Conservation (phyloP, 2,113 vertebrate genomes). For the Gasterosteus nipponicus region DNA sequence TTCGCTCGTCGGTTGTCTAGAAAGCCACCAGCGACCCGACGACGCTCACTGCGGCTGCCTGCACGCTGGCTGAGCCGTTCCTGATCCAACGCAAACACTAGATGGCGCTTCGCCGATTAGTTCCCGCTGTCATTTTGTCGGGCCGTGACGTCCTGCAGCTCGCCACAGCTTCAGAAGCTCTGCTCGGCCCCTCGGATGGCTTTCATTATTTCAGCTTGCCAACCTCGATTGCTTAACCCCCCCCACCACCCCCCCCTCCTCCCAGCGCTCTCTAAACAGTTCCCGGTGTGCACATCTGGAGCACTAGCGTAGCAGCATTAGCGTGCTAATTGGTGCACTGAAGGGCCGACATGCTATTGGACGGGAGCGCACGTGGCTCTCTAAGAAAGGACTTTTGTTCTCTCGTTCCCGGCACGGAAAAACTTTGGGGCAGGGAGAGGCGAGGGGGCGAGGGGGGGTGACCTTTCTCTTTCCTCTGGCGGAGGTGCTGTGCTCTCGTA, state of each 20-base stretch:
- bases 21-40: background rate
- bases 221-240: slow-evolving; percentile 37
- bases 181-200: slow-evolving; percentile 32
- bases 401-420: slow-evolving; percentile 72
- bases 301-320: slow-evolving; percentile 23
- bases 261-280: slow-evolving; percentile 49
- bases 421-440: slow-evolving; percentile 56
- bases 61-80: too few species aligned
- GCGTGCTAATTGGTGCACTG: slow-evolving; percentile 69
- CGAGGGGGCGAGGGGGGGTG: slow-evolving; percentile 44
- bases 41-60: too few species aligned
- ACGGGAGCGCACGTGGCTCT: slow-evolving; percentile 58
- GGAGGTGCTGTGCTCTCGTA: background rate
- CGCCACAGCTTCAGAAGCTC: slow-evolving; percentile 23
- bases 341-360: slow-evolving; percentile 50
- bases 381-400: slow-evolving; percentile 82
- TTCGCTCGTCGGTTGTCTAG: too few species aligned
- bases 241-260: background rate
- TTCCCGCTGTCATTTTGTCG: background rate
- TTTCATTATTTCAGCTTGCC: slow-evolving; percentile 60
- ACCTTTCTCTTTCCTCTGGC: slow-evolving; percentile 51
- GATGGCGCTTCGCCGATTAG: background rate
- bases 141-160: background rate
- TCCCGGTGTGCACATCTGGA: slow-evolving; percentile 66
- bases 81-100: slow-evolving; percentile 13